phyloP scores from a whole-genome alignment of 1,140 invertebrate genomes.

The Drosophila funebris region DNA sequence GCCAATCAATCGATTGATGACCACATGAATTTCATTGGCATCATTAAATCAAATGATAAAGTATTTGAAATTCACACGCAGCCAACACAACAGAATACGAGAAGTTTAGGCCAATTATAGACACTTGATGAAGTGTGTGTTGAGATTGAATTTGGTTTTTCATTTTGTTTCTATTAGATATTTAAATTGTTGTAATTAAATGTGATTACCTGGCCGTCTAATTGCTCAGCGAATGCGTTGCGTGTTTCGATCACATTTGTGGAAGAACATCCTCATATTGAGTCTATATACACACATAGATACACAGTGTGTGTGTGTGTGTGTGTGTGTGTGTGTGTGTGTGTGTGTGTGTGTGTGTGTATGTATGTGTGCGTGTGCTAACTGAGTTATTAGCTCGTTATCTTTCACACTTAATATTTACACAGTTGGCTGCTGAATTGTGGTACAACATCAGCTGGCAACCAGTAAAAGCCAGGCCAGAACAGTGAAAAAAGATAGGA shows the following conservation, averaged over 20 bases:
- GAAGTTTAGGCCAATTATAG: conserved; percentile 36
- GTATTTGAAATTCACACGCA: conserved; percentile 41
- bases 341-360: conserved; percentile 5
- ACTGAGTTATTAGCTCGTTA: conserved; percentile 79
- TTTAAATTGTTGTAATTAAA: conserved; percentile 44
- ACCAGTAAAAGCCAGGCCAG: conserved; percentile 21
- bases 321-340: conserved; percentile 4
- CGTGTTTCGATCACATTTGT: conserved; percentile 3
- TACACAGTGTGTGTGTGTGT: neutral
- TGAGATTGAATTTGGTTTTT: neutral
- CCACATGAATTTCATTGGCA: conserved; percentile 20
- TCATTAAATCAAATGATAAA: conserved; percentile 30
- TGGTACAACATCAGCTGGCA: conserved; percentile 6
- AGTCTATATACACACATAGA: conserved; percentile 4
- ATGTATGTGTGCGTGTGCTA: conserved; percentile 23
- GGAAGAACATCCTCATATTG: neutral
- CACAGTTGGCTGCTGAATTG: conserved; percentile 60
- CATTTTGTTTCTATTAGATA: conserved; percentile 21
- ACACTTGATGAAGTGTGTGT: conserved; percentile 10
- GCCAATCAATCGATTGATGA: conserved; percentile 11
- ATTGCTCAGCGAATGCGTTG: conserved; percentile 15
- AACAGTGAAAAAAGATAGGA: conserved; percentile 38
- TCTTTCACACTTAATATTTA: conserved; percentile 76
- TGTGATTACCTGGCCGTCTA: conserved; percentile 24
- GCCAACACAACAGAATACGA: neutral